Evolutionary conservation across 1,140 invertebrate species (phyloP).

Genomic region (Ditylenchus dipsaci): DNA sequence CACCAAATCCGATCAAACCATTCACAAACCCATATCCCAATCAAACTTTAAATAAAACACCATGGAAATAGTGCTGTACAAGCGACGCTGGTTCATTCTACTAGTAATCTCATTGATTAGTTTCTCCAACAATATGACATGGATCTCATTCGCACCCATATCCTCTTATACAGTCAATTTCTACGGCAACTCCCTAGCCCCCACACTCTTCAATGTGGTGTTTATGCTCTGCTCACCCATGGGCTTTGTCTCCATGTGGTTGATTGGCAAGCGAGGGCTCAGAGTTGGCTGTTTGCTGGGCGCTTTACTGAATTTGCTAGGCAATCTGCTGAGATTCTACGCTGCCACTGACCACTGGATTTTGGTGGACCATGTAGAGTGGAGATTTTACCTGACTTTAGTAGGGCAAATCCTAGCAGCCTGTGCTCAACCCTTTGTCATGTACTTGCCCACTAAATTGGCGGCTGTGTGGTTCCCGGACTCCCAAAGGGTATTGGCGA

Average conservation of each 20-base stretch:
- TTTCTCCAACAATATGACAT: conserved; percentile 62
- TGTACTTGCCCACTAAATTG: conserved; percentile 55
- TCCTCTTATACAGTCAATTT: conserved; percentile 59
- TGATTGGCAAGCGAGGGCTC: conserved; percentile 60
- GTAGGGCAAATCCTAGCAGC: conserved; percentile 50
- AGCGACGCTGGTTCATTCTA: conserved; percentile 60
- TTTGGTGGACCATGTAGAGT: conserved; percentile 4
- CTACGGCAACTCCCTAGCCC: conserved; percentile 56
- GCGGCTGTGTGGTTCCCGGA: conserved; percentile 54
- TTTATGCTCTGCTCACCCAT: conserved; percentile 61
- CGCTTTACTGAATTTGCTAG: conserved; percentile 61
- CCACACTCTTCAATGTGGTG: conserved; percentile 61
- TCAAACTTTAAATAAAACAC: too few relatives aligned
- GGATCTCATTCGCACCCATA: conserved; percentile 63
- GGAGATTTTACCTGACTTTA: conserved; percentile 47
- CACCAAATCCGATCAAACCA: too few relatives aligned
- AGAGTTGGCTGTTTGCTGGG: conserved; percentile 60
- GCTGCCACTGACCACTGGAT: conserved; percentile 51
- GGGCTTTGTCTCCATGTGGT: conserved; percentile 61
- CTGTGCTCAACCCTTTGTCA: conserved; percentile 50
- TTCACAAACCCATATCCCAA: too few relatives aligned
- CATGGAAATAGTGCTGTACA: conserved; percentile 18
- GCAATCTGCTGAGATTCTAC: conserved; percentile 59
- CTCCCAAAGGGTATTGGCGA: conserved; percentile 47
- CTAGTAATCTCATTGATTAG: conserved; percentile 59